Evolutionary conservation across 2,113 vertebrate species (phyloP), one percentile per base, ranked within the genome.

Genomic region (Amblyornis subalaris): DNA sequence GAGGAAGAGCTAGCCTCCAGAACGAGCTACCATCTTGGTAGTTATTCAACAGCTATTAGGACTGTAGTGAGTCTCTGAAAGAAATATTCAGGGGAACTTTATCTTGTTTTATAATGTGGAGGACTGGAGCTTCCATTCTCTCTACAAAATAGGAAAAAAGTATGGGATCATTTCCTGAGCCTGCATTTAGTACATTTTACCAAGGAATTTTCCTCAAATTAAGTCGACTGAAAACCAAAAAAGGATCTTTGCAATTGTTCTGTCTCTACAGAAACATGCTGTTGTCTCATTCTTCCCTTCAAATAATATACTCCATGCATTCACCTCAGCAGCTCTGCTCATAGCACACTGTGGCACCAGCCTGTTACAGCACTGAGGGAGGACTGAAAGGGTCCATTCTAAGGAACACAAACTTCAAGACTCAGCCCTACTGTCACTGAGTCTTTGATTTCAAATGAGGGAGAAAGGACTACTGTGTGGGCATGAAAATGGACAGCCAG

Each of bases 341-440:
- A 67, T 66, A 88, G 78, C 64, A 88, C 82, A 6, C 69, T 94
- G 54, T 94, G 89, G 90, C 88, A 95, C 88, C 69, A 93, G 90
- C 45, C 75, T 54, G 54, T 54, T 77, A 89, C 58, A 90, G 85
- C 60, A 61, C 74, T 73, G 42, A 78, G 47, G 71, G 75, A 93
- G 57, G 65, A 69, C 77, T 96, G 86, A 95, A 97, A 96, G 88
- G 50, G 28, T 84, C 79, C 74, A 88, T 95, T 97, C 73, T 95
- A 88, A 80, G 60, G 21, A 48, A 31, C 40, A 74, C 62, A 67
- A 92, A 94, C 90, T 90, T 94, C 82, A 93, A 85, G 89, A 85
- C 40, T 83, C 91, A 94, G 72, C 44, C 48, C 44, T 77, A 71
- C 78, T 94, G 64, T 85, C 60, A 91, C 48, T 80, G 75, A 74